Evolutionary conservation across 2,888 invertebrate genomes (phyloP).

Genomic region (Morpho helenor): DNA sequence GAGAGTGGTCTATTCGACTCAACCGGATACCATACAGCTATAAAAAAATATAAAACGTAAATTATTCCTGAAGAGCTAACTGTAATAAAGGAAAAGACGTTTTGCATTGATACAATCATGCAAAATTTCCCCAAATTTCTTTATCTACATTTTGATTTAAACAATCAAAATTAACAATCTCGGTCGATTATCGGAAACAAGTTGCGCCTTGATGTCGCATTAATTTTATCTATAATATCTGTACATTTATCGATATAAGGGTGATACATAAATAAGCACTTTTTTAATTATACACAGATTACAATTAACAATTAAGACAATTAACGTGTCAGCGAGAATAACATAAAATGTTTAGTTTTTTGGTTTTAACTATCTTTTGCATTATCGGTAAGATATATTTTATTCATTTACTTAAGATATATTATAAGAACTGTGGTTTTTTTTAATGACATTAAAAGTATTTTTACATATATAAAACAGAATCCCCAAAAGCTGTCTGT

Average conservation of each 20-base stretch:
- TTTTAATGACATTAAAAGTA: too few species aligned
- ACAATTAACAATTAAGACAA: too few species aligned
- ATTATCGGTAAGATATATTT: conserved; percentile 32
- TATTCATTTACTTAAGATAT: too few species aligned
- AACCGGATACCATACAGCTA: too few species aligned
- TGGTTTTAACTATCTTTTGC: conserved; percentile 27
- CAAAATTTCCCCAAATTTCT: not conserved
- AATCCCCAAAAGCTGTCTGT: too few species aligned
- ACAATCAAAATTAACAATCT: conserved; percentile 12
- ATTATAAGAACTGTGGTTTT: too few species aligned
- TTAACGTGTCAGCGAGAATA: not conserved
- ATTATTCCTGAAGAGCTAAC: too few species aligned
- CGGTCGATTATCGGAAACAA: conserved; percentile 10
- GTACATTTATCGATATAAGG: conserved; percentile 11
- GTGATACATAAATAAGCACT: conserved; percentile 22
- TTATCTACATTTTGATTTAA: conserved; percentile 14
- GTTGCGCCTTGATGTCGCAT: conserved; percentile 16
- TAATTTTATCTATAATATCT: conserved; percentile 23
- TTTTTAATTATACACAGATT: conserved; percentile 10
- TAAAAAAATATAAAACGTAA: not conserved
- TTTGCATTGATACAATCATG: too few species aligned
- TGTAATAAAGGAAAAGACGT: too few species aligned
- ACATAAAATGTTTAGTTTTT: conserved; percentile 28
- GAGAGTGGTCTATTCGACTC: too few species aligned
- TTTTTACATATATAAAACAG: too few species aligned